Evolutionary conservation across 2,888 invertebrate species (phyloP).

Genomic region (Argyra leucocephala): DNA sequence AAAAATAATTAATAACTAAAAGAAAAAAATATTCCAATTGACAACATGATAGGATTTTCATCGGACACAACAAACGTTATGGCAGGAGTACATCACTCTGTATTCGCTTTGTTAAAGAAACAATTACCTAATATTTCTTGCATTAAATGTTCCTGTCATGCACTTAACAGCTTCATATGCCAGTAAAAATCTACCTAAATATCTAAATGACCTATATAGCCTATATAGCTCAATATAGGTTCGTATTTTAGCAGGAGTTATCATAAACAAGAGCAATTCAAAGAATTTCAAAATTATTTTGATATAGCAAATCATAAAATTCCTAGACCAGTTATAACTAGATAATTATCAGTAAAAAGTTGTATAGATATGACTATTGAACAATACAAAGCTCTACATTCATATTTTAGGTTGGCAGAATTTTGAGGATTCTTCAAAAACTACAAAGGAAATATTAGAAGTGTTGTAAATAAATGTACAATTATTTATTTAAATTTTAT

Average conservation of each 20-base stretch:
- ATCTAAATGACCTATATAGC: constrained; percentile 7
- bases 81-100: constrained; percentile 12
- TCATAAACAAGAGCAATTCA: constrained; percentile 5
- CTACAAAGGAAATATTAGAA: no score
- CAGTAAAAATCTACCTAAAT: constrained; percentile 8
- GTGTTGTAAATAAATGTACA: no score
- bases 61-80: constrained; percentile 12
- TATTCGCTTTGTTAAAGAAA: constrained; percentile 12
- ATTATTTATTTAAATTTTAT: no score
- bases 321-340: not conserved
- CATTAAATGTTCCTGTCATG: constrained; percentile 10
- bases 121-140: constrained; percentile 4
- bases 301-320: constrained; percentile 9
- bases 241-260: constrained; percentile 9
- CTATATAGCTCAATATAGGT: not conserved
- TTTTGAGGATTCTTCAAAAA: no score
- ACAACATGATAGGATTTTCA: constrained; percentile 11
- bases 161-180: constrained; percentile 5
- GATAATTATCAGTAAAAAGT: no score
- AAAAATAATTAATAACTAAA: no score
- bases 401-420: no score
- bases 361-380: no score
- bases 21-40: not conserved
- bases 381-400: no score
- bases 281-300: constrained; percentile 12